Evolutionary conservation across 2,888 invertebrate genomes (phyloP).

Genomic region (Aphidius colemani): DNA sequence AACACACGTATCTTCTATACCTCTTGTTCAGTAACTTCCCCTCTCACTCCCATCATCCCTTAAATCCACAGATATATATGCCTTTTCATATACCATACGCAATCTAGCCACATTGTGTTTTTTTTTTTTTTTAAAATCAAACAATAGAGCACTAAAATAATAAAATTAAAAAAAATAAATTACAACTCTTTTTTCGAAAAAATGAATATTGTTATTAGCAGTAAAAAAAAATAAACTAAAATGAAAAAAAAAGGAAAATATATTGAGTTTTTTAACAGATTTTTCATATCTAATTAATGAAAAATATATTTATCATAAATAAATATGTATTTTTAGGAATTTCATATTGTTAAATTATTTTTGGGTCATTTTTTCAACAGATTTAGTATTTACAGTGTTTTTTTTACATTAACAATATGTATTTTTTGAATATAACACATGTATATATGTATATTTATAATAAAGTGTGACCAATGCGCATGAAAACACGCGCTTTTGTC

Average conservation of each 20-base stretch:
- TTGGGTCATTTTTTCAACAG: too few species aligned
- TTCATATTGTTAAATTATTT: too few species aligned
- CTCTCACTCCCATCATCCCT: conserved; percentile 8
- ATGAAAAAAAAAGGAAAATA: too few species aligned
- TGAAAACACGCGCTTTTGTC: conserved; percentile 46
- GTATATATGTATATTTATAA: too few species aligned
- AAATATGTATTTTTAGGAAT: too few species aligned
- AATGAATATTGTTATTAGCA: background rate
- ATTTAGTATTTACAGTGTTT: too few species aligned
- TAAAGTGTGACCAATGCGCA: conserved; percentile 42
- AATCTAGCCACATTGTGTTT: background rate
- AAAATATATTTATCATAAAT: too few species aligned
- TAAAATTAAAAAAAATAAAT: background rate
- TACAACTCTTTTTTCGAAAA: too few species aligned
- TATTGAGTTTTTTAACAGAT: too few species aligned
- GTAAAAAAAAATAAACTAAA: background rate
- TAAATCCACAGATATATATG: too few species aligned
- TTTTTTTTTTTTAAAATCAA: background rate
- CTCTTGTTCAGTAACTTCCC: conserved; percentile 36
- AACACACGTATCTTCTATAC: conserved; percentile 47
- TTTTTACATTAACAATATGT: background rate
- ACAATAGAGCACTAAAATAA: background rate
- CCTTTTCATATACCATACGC: conserved; percentile 11
- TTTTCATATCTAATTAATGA: too few species aligned
- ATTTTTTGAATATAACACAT: too few species aligned